Evolutionary conservation across 2,113 vertebrate genomes (phyloP), one percentile per base, ranked within the genome.

Genomic region (Girardinichthys multiradiatus): DNA sequence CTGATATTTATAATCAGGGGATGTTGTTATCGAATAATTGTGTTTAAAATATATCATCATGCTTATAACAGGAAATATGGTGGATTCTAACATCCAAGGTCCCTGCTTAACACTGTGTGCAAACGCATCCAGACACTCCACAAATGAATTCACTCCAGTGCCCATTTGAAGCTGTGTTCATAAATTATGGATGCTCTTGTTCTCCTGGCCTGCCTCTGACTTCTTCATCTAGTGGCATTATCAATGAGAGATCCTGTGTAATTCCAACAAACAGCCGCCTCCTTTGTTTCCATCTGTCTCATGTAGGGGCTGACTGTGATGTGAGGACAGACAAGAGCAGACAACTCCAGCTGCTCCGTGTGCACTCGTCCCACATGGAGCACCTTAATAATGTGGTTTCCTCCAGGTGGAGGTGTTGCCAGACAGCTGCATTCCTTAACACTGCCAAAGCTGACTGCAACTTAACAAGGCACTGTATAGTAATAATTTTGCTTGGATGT

Each of bases 111-210:
- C 57, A n/a, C 61, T 15, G 30, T 58, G 64, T 57, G 24, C 74
- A 71, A 68, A 81, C 62, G 64, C 35, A 64, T 54, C 24, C 65
- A 59, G 64, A 67, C 60, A 66, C 10, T 19, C 24, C 31, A 42
- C 42, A 45, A 39, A 24, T 27, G 39, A 57, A 66, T 64, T 71
- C 65, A 57, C 77, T 85, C 81, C 70, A 54, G 68, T 67, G 77
- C 64, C 70, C 60, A 68, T 91, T 92, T 90, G 86, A 88, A 91
- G 90, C 71, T 26, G 37, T 79, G 81, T 83, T 70, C 75, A 86
- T 94, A 76, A 85, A 93, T 93, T 76, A 93, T 91, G 88, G 84
- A 93, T 74, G 72, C 58, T 26, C 64, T 68, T 63, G 63, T 76
- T 82, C 54, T 60, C 66, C 71, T 79, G 48, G 57, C 12, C 75